A percentile compares a stretch with the other conserved stretches of the same genome.
These are phyloP conservation scores for Abramis brama DNA, from an alignment of 2,113 vertebrate species.

Conservation along the genomic window DNA sequence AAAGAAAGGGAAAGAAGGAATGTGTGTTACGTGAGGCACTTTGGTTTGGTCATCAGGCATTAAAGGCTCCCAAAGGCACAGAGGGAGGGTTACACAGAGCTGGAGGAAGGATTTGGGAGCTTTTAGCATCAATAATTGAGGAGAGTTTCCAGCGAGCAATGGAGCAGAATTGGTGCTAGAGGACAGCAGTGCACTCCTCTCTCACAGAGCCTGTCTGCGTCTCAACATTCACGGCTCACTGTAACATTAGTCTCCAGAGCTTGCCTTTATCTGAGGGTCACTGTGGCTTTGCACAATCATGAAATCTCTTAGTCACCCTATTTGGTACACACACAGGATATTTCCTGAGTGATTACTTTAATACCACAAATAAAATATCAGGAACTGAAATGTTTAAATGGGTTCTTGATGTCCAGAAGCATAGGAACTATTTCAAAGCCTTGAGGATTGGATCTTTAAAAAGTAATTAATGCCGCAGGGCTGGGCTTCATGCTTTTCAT, in stretches of 20 bases:
- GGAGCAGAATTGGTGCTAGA: not conserved
- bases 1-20: conserved; percentile 14
- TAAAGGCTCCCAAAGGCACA: conserved; percentile 8
- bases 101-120: conserved; percentile 3
- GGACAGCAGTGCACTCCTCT: not conserved
- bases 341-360: not conserved
- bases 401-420: not conserved
- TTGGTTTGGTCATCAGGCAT: conserved; percentile 32
- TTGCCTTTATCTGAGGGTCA: not conserved
- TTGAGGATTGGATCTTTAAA: not conserved
- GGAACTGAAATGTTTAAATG: not conserved
- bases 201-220: not conserved
- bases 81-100: not conserved
- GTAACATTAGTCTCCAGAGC: not conserved
- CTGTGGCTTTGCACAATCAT: not conserved
- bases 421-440: not conserved
- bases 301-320: not conserved
- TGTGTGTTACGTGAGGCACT: not conserved
- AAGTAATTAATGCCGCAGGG: not conserved
- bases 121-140: conserved; percentile 65
- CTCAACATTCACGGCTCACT: not conserved
- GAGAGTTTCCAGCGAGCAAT: not conserved
- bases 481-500: not conserved
- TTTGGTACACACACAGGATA: not conserved
- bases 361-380: not conserved